Evolutionary conservation across 1,140 invertebrate genomes (phyloP).

Genomic region (Pseudobourletiella spinata): DNA sequence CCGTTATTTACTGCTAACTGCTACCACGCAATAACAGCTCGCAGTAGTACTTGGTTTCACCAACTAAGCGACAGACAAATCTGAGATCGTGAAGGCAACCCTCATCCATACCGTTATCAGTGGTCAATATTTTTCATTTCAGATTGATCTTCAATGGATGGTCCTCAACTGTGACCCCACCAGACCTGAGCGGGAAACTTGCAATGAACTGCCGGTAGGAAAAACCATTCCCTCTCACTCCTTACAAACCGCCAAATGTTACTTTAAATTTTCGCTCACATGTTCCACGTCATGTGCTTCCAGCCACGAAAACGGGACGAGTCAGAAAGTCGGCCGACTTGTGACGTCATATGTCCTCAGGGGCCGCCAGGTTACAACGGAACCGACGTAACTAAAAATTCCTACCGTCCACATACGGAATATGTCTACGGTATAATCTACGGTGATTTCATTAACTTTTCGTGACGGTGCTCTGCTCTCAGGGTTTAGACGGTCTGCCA

Average conservation of each 20-base stretch:
- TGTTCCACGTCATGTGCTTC: no score
- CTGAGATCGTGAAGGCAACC: neutral
- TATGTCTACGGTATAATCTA: no score
- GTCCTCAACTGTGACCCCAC: conserved; percentile 66
- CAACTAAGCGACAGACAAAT: no score
- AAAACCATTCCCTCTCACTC: no score
- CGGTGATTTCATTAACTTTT: no score
- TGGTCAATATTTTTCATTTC: conserved; percentile 23
- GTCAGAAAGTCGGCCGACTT: conserved; percentile 34
- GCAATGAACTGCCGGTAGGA: conserved; percentile 59
- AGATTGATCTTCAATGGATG: conserved; percentile 76
- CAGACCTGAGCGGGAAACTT: conserved; percentile 57
- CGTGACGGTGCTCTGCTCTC: no score
- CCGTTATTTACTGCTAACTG: no score
- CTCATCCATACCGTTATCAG: neutral
- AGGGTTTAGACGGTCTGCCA: conserved; percentile 37
- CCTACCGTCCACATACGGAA: no score
- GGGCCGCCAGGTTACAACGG: conserved; percentile 53
- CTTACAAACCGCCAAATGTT: no score
- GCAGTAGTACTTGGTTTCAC: no score
- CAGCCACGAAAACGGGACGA: conserved; percentile 21
- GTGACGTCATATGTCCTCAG: conserved; percentile 49
- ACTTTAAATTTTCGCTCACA: no score
- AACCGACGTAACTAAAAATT: conserved; percentile 43
- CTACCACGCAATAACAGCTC: no score